These are phyloP conservation scores for Thysanoteuthis rhombus DNA, from an alignment of 2,888 invertebrate genomes.

Conservation along the genomic window DNA sequence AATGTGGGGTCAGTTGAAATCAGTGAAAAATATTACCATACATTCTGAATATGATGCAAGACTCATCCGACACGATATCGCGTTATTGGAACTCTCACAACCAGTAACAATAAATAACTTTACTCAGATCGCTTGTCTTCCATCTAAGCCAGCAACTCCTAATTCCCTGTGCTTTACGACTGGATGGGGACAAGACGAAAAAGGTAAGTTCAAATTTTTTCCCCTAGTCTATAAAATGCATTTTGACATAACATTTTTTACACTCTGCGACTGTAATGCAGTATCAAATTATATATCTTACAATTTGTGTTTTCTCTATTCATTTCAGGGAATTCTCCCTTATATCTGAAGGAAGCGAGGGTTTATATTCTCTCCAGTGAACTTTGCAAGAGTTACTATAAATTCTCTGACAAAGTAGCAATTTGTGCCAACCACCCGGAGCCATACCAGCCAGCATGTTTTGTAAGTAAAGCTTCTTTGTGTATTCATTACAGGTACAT, in stretches of 20 bases:
- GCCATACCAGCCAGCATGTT: background rate
- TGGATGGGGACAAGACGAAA: background rate
- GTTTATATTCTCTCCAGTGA: background rate
- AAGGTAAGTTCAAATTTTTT: background rate
- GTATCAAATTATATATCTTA: too few species aligned
- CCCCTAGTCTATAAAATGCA: background rate
- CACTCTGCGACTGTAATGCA: too few species aligned
- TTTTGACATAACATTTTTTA: too few species aligned
- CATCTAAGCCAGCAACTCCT: background rate
- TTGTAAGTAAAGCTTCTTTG: background rate
- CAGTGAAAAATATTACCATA: background rate
- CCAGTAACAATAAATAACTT: background rate
- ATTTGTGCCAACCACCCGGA: background rate
- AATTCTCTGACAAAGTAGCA: background rate
- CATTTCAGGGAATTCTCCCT: background rate
- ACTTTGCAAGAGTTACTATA: background rate
- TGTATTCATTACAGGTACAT: background rate
- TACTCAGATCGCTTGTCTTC: background rate
- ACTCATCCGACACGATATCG: background rate
- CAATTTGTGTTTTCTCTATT: background rate
- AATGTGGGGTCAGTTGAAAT: fast-evolving
- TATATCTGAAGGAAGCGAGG: background rate
- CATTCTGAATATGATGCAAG: background rate
- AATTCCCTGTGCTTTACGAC: background rate
- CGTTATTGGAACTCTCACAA: background rate